Base-by-base conservation (phyloP, 2,888 invertebrate species). In the Caenorhabditis parvicauda region DNA sequence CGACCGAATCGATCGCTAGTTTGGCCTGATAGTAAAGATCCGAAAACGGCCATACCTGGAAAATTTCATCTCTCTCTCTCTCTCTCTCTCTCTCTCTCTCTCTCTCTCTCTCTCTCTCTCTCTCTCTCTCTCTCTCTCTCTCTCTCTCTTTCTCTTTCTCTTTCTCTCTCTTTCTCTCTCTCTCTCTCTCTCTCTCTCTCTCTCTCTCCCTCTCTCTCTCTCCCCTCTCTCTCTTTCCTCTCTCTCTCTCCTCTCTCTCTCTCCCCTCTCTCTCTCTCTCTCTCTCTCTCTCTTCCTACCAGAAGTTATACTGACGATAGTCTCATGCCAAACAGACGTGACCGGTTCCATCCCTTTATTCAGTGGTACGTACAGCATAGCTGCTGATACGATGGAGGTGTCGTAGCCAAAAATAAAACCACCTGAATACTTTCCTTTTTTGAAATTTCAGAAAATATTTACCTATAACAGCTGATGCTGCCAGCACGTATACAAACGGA, bases 141-240 rank as follows among this genome's bases (percentile, higher is more conserved):
- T 51, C 56, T 51, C 51, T 38, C 29, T n/a, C n/a, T n/a, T n/a
- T n/a, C n/a, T n/a, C n/a, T n/a, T n/a, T n/a, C n/a, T n/a, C n/a
- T n/a, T n/a, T n/a, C n/a, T n/a, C n/a, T n/a, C n/a, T n/a, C n/a
- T n/a, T n/a, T n/a, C 35, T 24, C 48, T 28, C 38, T 41, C 53
- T 41, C 24, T 28, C 39, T 24, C 38, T 14, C 48, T 17, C 12
- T 38, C 42, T 19, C 39, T 22, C 25, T 28, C 46, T 38, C 12
- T 17, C 52, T 21, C 21, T 29, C 53, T n/a, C n/a, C n/a, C n/a
- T 29, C 25, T 12, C 17, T 45, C 29, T 29, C 29, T 12, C 22
- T 14, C 21, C 22, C 45, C n/a, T 45, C 19, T 42, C 14, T 54
- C 47, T 54, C 47, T 54, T 54, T 54, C 46, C 45, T 45, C 29